Evolutionary conservation across 2,797 vertebrate genomes (phyloP).

Genomic region (Argentina silus): DNA sequence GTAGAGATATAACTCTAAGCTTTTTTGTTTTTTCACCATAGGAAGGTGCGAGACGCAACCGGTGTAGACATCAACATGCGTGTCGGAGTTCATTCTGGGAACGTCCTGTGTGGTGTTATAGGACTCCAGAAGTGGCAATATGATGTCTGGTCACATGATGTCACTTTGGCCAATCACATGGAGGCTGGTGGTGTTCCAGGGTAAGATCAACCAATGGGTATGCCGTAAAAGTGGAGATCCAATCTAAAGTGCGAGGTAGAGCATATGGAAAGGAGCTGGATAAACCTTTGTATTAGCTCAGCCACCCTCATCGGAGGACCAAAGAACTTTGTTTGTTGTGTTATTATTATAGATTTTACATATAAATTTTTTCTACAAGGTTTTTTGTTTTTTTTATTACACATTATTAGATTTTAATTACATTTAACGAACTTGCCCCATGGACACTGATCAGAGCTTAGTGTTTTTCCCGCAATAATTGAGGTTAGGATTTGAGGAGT

Average conservation of each 20-base stretch:
- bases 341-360: not conserved
- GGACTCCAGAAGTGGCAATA: conserved; percentile 99
- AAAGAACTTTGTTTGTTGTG: no score
- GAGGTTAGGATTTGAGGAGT: no score
- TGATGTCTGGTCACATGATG: conserved; percentile 98
- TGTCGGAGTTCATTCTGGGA: conserved; percentile 96
- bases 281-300: no score
- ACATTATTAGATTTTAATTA: no score
- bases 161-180: conserved; percentile 98
- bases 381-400: no score
- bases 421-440: no score
- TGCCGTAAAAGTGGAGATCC: not conserved
- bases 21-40: conserved; percentile 52
- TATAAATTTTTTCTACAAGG: not conserved
- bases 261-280: no score
- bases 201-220: conserved; percentile 70
- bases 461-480: no score
- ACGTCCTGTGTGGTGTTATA: conserved; percentile 95
- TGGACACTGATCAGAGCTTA: no score
- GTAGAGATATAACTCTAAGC: not conserved
- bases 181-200: conserved; percentile 96
- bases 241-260: no score
- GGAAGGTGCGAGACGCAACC: conserved; percentile 95
- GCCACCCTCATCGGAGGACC: no score
- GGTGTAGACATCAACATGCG: conserved; percentile 98